These are phyloP conservation scores for Lobophora halterata DNA, from an alignment of 2,888 invertebrate species.

Conservation along the genomic window DNA sequence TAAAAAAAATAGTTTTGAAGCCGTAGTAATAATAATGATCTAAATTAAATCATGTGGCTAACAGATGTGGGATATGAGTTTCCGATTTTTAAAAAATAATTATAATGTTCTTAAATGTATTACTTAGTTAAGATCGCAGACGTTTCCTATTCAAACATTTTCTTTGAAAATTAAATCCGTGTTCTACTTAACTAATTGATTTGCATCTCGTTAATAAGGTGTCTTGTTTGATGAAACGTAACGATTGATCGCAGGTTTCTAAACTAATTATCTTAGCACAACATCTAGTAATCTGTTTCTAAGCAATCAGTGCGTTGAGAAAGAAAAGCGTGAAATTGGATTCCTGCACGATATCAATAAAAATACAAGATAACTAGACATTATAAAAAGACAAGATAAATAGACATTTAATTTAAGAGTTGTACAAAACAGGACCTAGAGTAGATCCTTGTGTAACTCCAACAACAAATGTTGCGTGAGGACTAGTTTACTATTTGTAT, in stretches of 20 bases:
- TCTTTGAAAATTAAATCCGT: constrained; percentile 1
- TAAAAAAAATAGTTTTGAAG: too few species aligned
- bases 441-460: not conserved
- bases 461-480: not conserved
- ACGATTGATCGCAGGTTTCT: not conserved
- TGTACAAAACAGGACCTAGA: not conserved
- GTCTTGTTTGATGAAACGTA: constrained; percentile 5
- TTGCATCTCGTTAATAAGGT: not conserved
- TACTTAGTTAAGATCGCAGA: constrained; percentile 2
- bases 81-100: too few species aligned
- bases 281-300: not conserved
- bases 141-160: constrained; percentile 1
- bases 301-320: constrained; percentile 8
- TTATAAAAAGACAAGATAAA: not conserved
- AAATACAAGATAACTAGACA: not conserved
- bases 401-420: not conserved
- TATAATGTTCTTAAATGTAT: too few species aligned
- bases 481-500: not conserved
- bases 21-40: too few species aligned
- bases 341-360: constrained; percentile 3
- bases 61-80: too few species aligned
- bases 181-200: constrained; percentile 1
- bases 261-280: not conserved
- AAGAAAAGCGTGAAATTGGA: constrained; percentile 12
- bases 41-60: too few species aligned